These are phyloP conservation scores for Myotis yumanensis DNA, from an alignment of 2,113 vertebrate genomes.

Conservation along the genomic window DNA sequence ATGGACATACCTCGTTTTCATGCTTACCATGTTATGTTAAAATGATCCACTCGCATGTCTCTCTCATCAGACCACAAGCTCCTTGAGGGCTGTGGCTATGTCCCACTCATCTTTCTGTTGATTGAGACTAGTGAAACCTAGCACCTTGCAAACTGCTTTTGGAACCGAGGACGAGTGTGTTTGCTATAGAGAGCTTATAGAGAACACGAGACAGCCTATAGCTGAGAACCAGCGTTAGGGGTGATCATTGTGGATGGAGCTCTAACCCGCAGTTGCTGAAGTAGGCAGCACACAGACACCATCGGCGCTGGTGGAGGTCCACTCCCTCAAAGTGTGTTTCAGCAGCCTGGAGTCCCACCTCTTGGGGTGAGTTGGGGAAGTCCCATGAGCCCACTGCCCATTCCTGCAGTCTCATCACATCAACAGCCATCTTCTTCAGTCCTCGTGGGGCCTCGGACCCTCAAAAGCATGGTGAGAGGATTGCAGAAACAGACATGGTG, in stretches of 20 bases:
- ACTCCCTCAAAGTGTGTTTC: fast-evolving
- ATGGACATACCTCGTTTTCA: not conserved
- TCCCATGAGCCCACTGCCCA: not conserved
- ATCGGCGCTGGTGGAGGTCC: fast-evolving
- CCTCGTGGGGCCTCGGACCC: not conserved
- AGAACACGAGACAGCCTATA: not conserved
- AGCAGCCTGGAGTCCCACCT: not conserved
- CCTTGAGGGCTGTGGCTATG: not conserved
- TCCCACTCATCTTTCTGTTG: not conserved
- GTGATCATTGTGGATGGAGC: not conserved
- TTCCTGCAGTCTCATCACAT: fast-evolving
- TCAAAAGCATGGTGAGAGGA: not conserved
- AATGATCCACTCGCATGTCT: not conserved
- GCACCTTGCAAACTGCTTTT: not conserved
- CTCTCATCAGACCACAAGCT: not conserved
- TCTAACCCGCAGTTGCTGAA: not conserved
- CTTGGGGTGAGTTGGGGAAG: fast-evolving
- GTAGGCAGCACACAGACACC: not conserved
- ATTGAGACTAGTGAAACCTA: not conserved
- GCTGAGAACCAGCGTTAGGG: not conserved
- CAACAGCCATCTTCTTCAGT: not conserved
- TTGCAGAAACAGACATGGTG: not conserved
- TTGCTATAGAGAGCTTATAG: not conserved
- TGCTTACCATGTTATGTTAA: not conserved
- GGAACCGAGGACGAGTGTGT: not conserved